phyloP scores from a whole-genome alignment of 2,113 vertebrate species.

The Gasterosteus aculeatus region DNA sequence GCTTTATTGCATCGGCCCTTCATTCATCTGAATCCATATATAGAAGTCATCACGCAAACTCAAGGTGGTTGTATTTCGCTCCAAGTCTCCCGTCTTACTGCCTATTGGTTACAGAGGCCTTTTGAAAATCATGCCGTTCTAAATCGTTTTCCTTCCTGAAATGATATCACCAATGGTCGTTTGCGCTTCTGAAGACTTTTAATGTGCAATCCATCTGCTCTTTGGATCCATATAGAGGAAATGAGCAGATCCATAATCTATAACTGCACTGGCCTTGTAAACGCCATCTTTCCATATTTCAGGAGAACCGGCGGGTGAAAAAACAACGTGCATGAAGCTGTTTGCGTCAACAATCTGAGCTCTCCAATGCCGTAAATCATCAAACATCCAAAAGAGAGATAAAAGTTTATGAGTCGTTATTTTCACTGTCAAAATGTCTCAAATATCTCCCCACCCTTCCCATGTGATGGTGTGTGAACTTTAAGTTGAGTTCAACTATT shows the following conservation, averaged over 20 bases:
- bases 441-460: slow-evolving; percentile 54
- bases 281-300: slow-evolving; percentile 44
- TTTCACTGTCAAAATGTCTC: slow-evolving; percentile 65
- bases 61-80: slow-evolving; percentile 56
- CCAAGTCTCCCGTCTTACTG: slow-evolving; percentile 43
- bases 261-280: slow-evolving; percentile 49
- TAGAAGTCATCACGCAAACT: slow-evolving; percentile 40
- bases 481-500: slow-evolving; percentile 57
- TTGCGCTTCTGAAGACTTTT: slow-evolving; percentile 58
- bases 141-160: slow-evolving; percentile 63
- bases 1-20: slow-evolving; percentile 19
- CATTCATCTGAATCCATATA: slow-evolving; percentile 35
- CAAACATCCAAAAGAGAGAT: slow-evolving; percentile 33
- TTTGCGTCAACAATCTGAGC: slow-evolving; percentile 43
- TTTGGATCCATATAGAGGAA: slow-evolving; percentile 61
- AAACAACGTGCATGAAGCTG: slow-evolving; percentile 30
- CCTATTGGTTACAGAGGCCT: slow-evolving; percentile 51
- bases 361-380: slow-evolving; percentile 46
- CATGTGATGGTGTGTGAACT: slow-evolving; percentile 61
- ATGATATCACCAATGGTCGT: slow-evolving; percentile 62
- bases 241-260: slow-evolving; percentile 71
- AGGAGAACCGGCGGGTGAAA: slow-evolving; percentile 41
- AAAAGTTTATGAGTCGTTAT: slow-evolving; percentile 65
- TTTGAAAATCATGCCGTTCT: slow-evolving; percentile 66
- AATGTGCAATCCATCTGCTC: slow-evolving; percentile 77